Percentiles rank a stretch among this genome's conserved stretches.
Evolutionary conservation across 2,888 invertebrate species (phyloP).

Genomic region (Ctenicera cuprea): DNA sequence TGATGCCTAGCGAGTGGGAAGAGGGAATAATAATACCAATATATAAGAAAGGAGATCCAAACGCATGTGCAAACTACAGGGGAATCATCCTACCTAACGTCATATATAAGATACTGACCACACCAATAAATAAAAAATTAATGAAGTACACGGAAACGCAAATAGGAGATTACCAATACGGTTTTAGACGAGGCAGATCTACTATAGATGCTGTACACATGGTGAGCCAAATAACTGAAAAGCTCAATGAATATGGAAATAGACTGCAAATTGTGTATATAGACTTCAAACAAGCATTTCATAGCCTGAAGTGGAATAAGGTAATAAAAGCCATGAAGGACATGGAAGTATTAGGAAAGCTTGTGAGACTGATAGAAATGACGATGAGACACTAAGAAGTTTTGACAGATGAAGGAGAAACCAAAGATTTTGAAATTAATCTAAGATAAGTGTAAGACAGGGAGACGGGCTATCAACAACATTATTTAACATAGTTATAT

Average conservation of each 20-base stretch:
- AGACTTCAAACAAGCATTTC: slow-evolving; percentile 34
- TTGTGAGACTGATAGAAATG: slow-evolving; percentile 23
- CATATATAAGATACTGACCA: slow-evolving; percentile 22
- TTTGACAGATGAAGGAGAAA: neutral
- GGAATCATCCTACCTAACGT: slow-evolving; percentile 21
- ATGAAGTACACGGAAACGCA: slow-evolving; percentile 16
- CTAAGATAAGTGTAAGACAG: slow-evolving; percentile 13
- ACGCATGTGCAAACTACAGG: slow-evolving; percentile 14
- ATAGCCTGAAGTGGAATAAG: slow-evolving; percentile 23
- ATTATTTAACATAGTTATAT: slow-evolving; percentile 16
- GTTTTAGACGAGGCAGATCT: slow-evolving; percentile 18
- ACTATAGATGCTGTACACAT: slow-evolving; percentile 23
- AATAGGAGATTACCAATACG: slow-evolving; percentile 27
- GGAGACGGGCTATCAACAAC: slow-evolving; percentile 22
- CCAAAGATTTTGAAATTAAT: slow-evolving; percentile 15
- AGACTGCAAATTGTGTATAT: slow-evolving; percentile 24
- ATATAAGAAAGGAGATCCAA: slow-evolving; percentile 15
- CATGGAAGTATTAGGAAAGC: slow-evolving; percentile 25
- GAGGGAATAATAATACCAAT: slow-evolving; percentile 23
- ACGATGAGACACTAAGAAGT: neutral
- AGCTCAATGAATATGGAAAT: slow-evolving; percentile 21
- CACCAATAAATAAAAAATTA: slow-evolving; percentile 27
- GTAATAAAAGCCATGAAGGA: slow-evolving; percentile 33
- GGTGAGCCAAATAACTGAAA: slow-evolving; percentile 28
- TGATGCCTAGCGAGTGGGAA: slow-evolving; percentile 25